Evolutionary conservation across 2,797 vertebrate species (phyloP).

Genomic region (Melopsittacus undulatus): DNA sequence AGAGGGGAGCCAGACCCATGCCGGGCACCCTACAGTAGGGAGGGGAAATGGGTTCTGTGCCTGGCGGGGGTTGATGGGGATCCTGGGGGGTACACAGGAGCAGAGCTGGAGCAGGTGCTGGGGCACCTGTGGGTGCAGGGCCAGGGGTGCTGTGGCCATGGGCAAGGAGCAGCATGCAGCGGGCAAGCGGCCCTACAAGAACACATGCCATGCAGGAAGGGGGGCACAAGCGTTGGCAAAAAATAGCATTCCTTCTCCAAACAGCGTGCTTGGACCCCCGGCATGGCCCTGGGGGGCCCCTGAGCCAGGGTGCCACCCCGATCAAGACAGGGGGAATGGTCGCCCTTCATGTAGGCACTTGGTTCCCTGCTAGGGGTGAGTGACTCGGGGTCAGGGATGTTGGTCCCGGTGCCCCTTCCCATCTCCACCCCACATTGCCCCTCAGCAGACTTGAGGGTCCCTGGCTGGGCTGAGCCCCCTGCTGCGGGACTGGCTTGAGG

Average conservation of each 20-base stretch:
- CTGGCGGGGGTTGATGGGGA: neutral
- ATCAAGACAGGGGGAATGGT: neutral
- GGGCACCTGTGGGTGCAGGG: neutral
- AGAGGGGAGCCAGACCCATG: neutral
- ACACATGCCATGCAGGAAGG: conserved; percentile 39
- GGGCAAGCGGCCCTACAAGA: neutral
- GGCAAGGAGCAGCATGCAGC: conserved; percentile 26
- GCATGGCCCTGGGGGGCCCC: neutral
- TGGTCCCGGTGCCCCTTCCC: rapidly evolving
- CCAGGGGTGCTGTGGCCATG: neutral
- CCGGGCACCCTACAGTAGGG: rapidly evolving
- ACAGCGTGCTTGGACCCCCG: neutral
- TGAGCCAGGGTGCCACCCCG: neutral
- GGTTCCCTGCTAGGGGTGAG: conserved; percentile 45
- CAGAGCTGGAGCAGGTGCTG: neutral
- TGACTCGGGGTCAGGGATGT: neutral
- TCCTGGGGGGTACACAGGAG: neutral
- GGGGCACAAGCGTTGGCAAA: neutral
- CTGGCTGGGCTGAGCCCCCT: neutral
- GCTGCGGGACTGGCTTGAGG: neutral
- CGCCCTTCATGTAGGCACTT: conserved; percentile 55
- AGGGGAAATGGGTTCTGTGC: neutral
- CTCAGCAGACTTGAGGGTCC: neutral
- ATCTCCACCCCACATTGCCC: neutral
- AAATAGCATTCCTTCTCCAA: conserved; percentile 25